Base-by-base conservation (phyloP, 2,113 vertebrate species). In the Etia nguti region DNA sequence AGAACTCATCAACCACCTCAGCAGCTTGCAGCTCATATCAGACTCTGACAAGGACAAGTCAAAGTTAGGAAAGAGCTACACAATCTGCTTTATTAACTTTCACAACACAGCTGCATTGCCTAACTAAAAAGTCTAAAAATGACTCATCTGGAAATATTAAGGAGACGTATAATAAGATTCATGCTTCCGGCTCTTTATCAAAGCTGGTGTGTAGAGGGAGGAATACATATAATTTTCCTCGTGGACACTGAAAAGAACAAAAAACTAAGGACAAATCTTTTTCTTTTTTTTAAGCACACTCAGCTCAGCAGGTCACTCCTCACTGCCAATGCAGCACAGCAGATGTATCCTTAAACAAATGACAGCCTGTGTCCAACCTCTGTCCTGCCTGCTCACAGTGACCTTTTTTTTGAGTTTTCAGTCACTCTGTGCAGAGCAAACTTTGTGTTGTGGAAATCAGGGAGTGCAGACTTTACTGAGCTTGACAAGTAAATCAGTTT, bases 401-500 rank as follows among this genome's bases (percentile, higher is more conserved):
- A 92, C 90, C 90, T 94, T 88, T 94, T 87, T 77, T 77, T 87
- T 20, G 43, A 82, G 85, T 84, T 68, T 82, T 87, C 79, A 83
- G 26, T 81, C 79, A 62, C 84, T 84, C 46, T 10, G 11, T 5
- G 36, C n/a, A 52, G 38, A 31, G 80, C 1, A 79, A 85, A 80
- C 62, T 79, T 80, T 81, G 31, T 59, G 86, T 85, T 90, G 82
- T 86, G 84, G 87, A 60, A 88, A 90, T 18, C 62, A 86, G 68
- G 82, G 79, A 75, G 79, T 34, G 31, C 10, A 31, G 62, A 86
- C 80, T 87, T 91, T 77, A 73, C 77, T 2, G 38, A 86, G 62
- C 84, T 73, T 88, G 92, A 94, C 90, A 92, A 92, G 88, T 90
- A 86, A 94, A 94, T 92, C 89, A 68, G 62, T 89, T 94, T 93